Base-by-base conservation (phyloP, 2,888 invertebrate species). In the Ichneumoninae sp. region DNA sequence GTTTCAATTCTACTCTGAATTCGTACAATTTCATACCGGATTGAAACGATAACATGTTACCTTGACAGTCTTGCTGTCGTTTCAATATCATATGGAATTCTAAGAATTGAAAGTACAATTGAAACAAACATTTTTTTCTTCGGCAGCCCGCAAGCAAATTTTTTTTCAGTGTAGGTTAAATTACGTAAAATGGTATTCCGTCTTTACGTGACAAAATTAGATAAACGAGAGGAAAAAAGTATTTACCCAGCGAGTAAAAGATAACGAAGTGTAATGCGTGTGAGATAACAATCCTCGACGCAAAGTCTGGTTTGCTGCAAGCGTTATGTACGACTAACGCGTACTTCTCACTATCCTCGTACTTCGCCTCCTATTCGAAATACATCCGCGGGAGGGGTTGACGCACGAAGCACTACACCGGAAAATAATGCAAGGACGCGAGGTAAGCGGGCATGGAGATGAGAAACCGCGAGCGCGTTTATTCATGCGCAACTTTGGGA, bases 401-500 rank as follows among this genome's bases (percentile, higher is more conserved):
- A 84, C 80, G 80, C 68, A 72, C 68, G 68, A 62, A 84, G 76
- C 76, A 72, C 69, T 69, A 74, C 54, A 66, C 22, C 65, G 22
- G 52, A 40, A 54, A 74, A 74, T 74, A 62, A 74, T n/a, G 30
- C 62, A 60, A 47, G 65, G 19, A 6, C 36, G 19, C 44, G 76
- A 33, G 8, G 7, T 52, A 54, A 36, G 76, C 66, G 52, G 52
- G 33, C 52, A 52, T 16, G n/a, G 66, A 66, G 76, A 60, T 26
- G 33, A 19, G 65, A 65, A 76, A 76, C 76, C 77, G 69, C 80
- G 66, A 77, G 66, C 66, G 77, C 78, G 83, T 86, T 86, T 85
- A 86, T 86, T 86, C 86, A 86, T 86, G 85, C 80, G 76, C 80
- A 83, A 83, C 81, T 83, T 62, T 79, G 81, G 44, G 84, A 77